These are phyloP conservation scores for Bembecia ichneumoniformis DNA, from an alignment of 2,888 invertebrate genomes.

Conservation along the genomic window DNA sequence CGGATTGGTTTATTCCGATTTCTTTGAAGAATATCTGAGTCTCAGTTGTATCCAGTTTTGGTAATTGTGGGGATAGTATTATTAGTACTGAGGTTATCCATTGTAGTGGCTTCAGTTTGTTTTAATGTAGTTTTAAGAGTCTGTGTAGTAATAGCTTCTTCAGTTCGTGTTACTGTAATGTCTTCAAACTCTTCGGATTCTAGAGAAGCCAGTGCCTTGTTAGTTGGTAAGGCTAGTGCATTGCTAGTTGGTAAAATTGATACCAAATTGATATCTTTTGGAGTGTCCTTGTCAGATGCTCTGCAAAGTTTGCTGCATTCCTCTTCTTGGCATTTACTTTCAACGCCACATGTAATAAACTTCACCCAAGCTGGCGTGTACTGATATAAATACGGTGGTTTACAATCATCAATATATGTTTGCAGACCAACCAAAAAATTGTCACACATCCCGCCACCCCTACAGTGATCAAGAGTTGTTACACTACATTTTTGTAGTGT, in stretches of 20 bases:
- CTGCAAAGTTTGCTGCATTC: constrained; percentile 34
- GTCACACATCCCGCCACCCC: constrained; percentile 54
- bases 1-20: too few species aligned
- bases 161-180: not conserved
- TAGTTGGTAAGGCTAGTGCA: too few species aligned
- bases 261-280: not conserved
- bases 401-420: constrained; percentile 49
- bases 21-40: too few species aligned
- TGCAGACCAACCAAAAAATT: constrained; percentile 43
- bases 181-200: not conserved
- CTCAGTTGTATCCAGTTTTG: not conserved
- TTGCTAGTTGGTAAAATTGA: too few species aligned
- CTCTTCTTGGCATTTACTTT: constrained; percentile 37
- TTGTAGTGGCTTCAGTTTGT: not conserved
- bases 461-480: too few species aligned
- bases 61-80: not conserved
- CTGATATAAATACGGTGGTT: constrained; percentile 50
- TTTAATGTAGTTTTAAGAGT: too few species aligned
- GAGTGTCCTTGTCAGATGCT: constrained; percentile 38
- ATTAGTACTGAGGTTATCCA: not conserved
- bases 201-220: too few species aligned
- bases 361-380: constrained; percentile 39
- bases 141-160: too few species aligned
- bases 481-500: too few species aligned
- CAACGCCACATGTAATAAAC: constrained; percentile 42